Base-by-base conservation (phyloP, 2,113 vertebrate species). In the Ascaphus truei region DNA sequence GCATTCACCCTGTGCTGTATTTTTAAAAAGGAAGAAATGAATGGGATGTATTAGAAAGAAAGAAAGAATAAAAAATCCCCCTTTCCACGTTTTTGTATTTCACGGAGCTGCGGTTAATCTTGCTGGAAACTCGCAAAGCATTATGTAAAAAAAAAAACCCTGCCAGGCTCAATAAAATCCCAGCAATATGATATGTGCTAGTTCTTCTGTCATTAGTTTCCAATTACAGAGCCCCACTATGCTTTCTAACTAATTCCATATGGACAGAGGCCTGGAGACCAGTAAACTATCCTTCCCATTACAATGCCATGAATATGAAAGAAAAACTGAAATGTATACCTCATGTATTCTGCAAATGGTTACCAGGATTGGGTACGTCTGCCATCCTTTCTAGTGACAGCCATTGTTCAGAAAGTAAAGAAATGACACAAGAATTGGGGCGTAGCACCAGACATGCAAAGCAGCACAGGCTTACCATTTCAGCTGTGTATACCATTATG, bases 241-340 rank as follows among this genome's bases (percentile, higher is more conserved):
- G 23, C 52, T 23, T 47, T 37, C 15, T 59, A 43, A 68, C 31
- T 59, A 57, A 27, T 68, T 68, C 65, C 65, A 68, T 68, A 68
- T 68, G 65, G 30, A 34, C 15, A 3, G 41, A 11, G 65, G 41
- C 29, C n/a, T 33, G 6, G 29, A 34, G 65, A 59, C 15, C 29
- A 59, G 59, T 68, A 68, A 59, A 68, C 41, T 36, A 36, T 39
- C 9, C 5, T 7, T 34, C 9, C 31, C 31, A 34, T 7, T 34
- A 34, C 31, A 34, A 7, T 68, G 37, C 52, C 64, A 23, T 26
- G 57, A 58, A 57, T 68, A 45, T 45, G 23, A 47, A 25, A 34
- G 31, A 55, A 20, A 57, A 57, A 47, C 8, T 57, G 15, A 9
- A n/a, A 20, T 43, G 36, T 31, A 30, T 41, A 30, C 27, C 16